Evolutionary conservation across 2,113 vertebrate genomes (phyloP), one percentile per base, ranked within the genome.

Genomic region (Loxodonta africana): DNA sequence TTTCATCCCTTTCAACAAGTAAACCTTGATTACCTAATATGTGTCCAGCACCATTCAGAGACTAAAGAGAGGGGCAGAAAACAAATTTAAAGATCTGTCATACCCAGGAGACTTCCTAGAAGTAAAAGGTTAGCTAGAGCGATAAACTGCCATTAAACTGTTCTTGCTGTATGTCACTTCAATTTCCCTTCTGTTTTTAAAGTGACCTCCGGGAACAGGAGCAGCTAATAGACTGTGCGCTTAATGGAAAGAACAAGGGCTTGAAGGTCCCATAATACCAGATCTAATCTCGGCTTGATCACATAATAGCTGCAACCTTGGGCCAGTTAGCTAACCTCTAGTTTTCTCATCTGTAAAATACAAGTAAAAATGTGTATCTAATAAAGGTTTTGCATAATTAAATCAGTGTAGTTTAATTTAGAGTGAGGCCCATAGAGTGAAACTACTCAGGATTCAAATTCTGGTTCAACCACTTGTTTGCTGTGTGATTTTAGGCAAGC

Each of bases 131-230:
- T 89, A 30, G 76, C 62, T 30, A 60, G 41, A 51, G 65, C 51
- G 60, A 67, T 80, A 53, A 78, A 30, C 53, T 8, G 78, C 78
- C 90, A 81, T 51, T 63, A 89, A 84, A 81, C 95, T 71, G 67
- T 88, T 95, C 97, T 95, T 88, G 71, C 76, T 92, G 90, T 83
- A 53, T 60, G 48, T 96, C 94, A 82, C 11, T 86, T 97, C 91
- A 21, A 44, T 78, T 97, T 97, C 95, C 95, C 92, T 81, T 94
- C 81, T 65, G 86, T 53, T 91, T 98, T 96, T 95, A 71, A 92
- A 65, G 92, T 92, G 97, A 69, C 71, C 0, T 0, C 2, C 26
- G 78, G 77, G 90, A 95, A 92, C 2, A 3, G n/a, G 81, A 82
- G 63, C 78, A 95, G 94, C 94, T 95, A 28, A 60, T 14, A 83